These are phyloP conservation scores for Cephalopterus ornatus DNA, from an alignment of 2,113 vertebrate species.

Conservation along the genomic window DNA sequence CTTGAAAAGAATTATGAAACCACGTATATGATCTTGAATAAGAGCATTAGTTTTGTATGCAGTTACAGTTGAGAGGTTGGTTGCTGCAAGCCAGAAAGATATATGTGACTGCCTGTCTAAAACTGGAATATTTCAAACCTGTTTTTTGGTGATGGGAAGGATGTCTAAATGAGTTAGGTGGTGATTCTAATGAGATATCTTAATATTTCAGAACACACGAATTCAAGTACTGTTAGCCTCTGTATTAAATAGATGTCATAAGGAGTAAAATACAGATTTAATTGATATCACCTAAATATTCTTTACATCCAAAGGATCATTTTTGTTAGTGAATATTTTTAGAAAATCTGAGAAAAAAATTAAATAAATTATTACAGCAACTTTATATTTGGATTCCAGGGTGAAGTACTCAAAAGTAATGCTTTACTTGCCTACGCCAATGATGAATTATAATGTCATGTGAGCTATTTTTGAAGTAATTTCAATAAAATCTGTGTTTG, in stretches of 20 bases:
- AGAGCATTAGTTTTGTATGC: background rate
- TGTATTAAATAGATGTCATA: background rate
- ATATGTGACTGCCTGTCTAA: background rate
- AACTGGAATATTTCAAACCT: background rate
- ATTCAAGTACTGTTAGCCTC: background rate
- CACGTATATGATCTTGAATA: background rate
- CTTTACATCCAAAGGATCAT: background rate
- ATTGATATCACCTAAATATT: background rate
- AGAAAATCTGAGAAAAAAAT: background rate
- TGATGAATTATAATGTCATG: background rate
- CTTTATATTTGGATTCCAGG: background rate
- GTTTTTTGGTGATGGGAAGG: accelerated
- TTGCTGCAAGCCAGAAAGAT: background rate
- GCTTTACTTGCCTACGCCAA: background rate
- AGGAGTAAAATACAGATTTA: background rate
- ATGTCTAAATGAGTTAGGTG: background rate
- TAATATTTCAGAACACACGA: background rate
- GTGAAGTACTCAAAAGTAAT: background rate
- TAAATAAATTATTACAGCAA: accelerated
- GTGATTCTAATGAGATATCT: background rate
- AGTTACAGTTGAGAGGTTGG: background rate
- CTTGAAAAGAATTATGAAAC: background rate
- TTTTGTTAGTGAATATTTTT: background rate
- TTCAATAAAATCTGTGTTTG: background rate
- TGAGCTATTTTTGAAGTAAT: background rate